Evolutionary conservation across 2,113 vertebrate genomes (phyloP), one percentile per base, ranked within the genome.

Genomic region (Dipodomys ordii): DNA sequence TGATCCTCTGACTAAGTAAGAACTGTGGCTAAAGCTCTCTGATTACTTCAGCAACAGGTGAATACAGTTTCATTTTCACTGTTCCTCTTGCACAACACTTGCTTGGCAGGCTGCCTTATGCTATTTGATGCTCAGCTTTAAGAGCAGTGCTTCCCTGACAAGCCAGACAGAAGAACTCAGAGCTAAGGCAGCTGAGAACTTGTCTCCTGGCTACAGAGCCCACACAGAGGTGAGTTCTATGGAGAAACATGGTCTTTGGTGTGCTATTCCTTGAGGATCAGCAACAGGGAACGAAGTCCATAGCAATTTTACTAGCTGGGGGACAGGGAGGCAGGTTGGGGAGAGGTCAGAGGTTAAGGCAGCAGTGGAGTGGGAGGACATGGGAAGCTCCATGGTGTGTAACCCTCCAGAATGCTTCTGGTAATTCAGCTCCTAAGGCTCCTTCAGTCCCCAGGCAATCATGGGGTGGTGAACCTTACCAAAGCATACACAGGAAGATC

Each of bases 371-470:
- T 64, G 62, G 20, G 62, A 64, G 7, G 62, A 64, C 62, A 23
- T 20, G 62, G 62, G 62, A 23, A 12, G 22, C 23, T 9, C 62
- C 62, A 23, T 23, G 23, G 8, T 18, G 3, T 57, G 53, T 57
- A 22, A 64, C 62, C 23, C 62, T 64, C 20, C 53, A 18, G 53
- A 57, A 4, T 64, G 62, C 22, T 49, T 64, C 62, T 23, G 22
- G 22, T 22, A 64, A 4, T 12, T 25, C 62, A 64, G 62, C 30
- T 57, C 19, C 76, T 12, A 20, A 32, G 20, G 77, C 30, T 6
- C 22, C 30, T 20, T 5, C 19, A 3, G 2, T 32, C n/a, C 69
- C n/a, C 3, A 64, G 57, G 3, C 3, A 4, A 7, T 0, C 22
- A 13, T 57, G 53, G 53, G 53, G 15, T 49, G 0, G 15, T 57